These are phyloP conservation scores for Kuschelorhynchus macadamiae DNA, from an alignment of 2,888 invertebrate species.

Conservation along the genomic window DNA sequence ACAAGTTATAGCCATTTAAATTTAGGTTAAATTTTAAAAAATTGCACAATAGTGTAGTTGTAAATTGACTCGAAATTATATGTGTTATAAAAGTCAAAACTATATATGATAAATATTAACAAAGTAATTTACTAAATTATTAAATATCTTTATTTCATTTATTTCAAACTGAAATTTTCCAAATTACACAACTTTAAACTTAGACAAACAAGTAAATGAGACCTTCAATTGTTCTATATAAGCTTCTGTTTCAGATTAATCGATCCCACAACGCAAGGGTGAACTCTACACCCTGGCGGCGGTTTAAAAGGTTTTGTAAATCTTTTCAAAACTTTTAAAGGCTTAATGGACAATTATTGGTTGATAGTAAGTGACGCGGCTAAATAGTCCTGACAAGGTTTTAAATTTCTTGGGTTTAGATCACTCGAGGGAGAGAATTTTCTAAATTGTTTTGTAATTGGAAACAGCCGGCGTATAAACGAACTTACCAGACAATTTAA, in stretches of 20 bases:
- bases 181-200: slow-evolving; percentile 21
- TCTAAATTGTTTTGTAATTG: slow-evolving; percentile 26
- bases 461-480: too few species aligned
- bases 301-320: slow-evolving; percentile 31
- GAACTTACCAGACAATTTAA: too few species aligned
- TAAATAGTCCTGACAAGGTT: slow-evolving; percentile 41
- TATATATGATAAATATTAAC: too few species aligned
- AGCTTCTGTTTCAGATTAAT: slow-evolving; percentile 27
- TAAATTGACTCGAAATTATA: too few species aligned
- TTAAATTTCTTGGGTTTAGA: slow-evolving; percentile 43
- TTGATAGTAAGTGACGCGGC: slow-evolving; percentile 43
- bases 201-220: slow-evolving; percentile 31
- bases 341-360: slow-evolving; percentile 46
- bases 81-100: too few species aligned
- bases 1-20: too few species aligned
- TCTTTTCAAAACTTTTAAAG: slow-evolving; percentile 35
- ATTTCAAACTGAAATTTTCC: too few species aligned
- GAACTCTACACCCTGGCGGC: slow-evolving; percentile 35
- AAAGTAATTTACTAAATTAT: too few species aligned
- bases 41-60: too few species aligned
- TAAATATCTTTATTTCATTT: too few species aligned
- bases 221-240: slow-evolving; percentile 26
- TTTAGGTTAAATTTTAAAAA: too few species aligned
- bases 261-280: slow-evolving; percentile 24
- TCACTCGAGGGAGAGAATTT: slow-evolving; percentile 39